Percentiles rank a stretch among this genome's conserved stretches.
Evolutionary conservation across 2,113 vertebrate genomes (phyloP).

Genomic region (Arvicanthis niloticus): DNA sequence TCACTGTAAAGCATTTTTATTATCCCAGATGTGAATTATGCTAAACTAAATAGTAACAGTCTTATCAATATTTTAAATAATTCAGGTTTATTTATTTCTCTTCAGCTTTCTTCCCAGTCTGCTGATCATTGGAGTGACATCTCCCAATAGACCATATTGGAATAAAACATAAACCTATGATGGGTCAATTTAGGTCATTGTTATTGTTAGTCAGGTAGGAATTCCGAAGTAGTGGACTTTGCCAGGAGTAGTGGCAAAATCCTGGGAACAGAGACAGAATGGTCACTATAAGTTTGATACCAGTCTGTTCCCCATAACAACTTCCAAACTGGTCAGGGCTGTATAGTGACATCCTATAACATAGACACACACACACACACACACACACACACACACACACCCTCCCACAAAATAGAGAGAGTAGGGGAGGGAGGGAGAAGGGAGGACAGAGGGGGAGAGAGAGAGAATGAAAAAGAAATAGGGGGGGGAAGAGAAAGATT

Average conservation of each 20-base stretch:
- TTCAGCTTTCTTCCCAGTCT: constrained; percentile 36
- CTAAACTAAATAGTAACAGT: constrained; percentile 41
- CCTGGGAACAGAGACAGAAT: not conserved
- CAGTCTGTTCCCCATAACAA: not conserved
- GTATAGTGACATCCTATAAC: not conserved
- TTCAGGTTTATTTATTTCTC: constrained; percentile 17
- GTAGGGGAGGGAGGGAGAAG: no score
- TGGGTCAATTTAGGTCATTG: constrained; percentile 17
- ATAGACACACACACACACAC: not conserved
- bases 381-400: no score
- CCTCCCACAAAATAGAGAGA: not conserved
- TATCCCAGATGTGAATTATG: constrained; percentile 33
- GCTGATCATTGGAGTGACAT: constrained; percentile 13
- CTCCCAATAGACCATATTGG: constrained; percentile 26
- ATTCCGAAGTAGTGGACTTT: constrained; percentile 1
- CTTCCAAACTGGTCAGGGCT: not conserved
- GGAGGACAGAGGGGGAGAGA: not conserved
- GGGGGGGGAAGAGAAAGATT: not conserved
- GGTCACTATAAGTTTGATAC: not conserved
- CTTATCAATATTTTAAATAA: not conserved
- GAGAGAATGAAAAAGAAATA: not conserved
- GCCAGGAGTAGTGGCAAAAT: not conserved
- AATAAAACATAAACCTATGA: constrained; percentile 26
- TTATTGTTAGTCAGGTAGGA: constrained; percentile 48
- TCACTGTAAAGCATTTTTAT: constrained; percentile 59